phyloP scores from a whole-genome alignment of 2,797 vertebrate genomes.

The Leptatherina wallacei region DNA sequence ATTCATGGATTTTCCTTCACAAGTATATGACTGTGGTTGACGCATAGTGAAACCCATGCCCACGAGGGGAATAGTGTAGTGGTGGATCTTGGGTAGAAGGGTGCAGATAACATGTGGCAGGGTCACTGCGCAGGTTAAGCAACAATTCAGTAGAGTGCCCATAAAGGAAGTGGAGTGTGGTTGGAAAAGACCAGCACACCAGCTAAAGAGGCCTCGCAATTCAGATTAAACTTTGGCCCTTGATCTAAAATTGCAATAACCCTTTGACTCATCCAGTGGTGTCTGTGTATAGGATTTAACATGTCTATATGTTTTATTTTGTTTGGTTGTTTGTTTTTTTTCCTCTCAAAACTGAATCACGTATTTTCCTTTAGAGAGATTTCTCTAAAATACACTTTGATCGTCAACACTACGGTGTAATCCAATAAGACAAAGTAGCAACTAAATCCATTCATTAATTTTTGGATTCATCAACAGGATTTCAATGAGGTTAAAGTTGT shows the following conservation, averaged over 20 bases:
- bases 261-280: neutral
- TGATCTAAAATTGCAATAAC: slow-evolving; percentile 36
- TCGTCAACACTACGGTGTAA: slow-evolving; percentile 37
- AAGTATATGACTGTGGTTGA: slow-evolving; percentile 73
- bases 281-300: neutral
- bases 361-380: neutral
- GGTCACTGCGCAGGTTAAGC: slow-evolving; percentile 86
- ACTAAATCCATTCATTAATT: slow-evolving; percentile 67
- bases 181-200: slow-evolving; percentile 64
- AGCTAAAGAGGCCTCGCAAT: slow-evolving; percentile 55
- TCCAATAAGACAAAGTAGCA: slow-evolving; percentile 52
- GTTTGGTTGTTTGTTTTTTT: neutral
- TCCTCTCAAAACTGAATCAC: neutral
- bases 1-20: slow-evolving; percentile 79
- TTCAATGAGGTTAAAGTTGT: slow-evolving; percentile 70
- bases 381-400: slow-evolving; percentile 22
- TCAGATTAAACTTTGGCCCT: slow-evolving; percentile 68
- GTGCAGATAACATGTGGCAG: slow-evolving; percentile 81
- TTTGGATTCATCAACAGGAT: slow-evolving; percentile 68
- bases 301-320: neutral
- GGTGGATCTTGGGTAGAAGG: slow-evolving; percentile 66
- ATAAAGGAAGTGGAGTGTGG: slow-evolving; percentile 72
- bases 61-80: slow-evolving; percentile 69
- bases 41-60: slow-evolving; percentile 69
- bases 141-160: slow-evolving; percentile 83